Base-by-base conservation (phyloP, 2,113 vertebrate genomes). In the Protobothrops flavoviridis region DNA sequence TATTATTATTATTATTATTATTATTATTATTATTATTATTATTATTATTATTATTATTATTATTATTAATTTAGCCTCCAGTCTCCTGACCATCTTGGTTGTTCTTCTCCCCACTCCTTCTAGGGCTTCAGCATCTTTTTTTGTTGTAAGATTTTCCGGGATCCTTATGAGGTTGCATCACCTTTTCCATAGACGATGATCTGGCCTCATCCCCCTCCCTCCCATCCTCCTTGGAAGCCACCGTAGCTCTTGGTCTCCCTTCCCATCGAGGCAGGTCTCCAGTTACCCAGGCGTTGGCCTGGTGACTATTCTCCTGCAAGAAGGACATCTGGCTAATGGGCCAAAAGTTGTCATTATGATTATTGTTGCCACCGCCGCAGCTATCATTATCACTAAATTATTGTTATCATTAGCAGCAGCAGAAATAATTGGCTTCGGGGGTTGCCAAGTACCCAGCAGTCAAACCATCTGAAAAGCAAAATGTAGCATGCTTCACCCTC, bases 251-350 rank as follows among this genome's bases (percentile, higher is more conserved):
- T 21, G 33, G 11, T 9, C 0, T 3, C 20, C 1, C 0, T 87
- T 50, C 33, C 20, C 48, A 53, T 20, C 74, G 13, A 26, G 29
- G 26, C 56, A 52, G 61, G 29, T 4, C 23, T 89, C 45, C 9
- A 33, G 5, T 45, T 21, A 29, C n/a, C 33, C 26, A 1, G 48
- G 81, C 48, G 29, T 48, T 61, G 48, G 87, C n/a, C 90, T 86
- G n/a, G 55, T 20, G 52, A n/a, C n/a, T 24, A 13, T 91, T 43
- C n/a, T 29, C n/a, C n/a, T 39, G 26, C 17, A 57, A 21, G 59
- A 89, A 23, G 56, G 23, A 43, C 92, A 94, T 93, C 92, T 91
- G 88, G 57, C 43, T 93, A 94, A 94, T 87, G 87, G 90, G 90
- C 74, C 89, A 53, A 59, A 69, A 90, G 87, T 90, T 33, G 15